These are phyloP conservation scores for Sturnira hondurensis DNA, from an alignment of 2,113 vertebrate species.

Conservation along the genomic window DNA sequence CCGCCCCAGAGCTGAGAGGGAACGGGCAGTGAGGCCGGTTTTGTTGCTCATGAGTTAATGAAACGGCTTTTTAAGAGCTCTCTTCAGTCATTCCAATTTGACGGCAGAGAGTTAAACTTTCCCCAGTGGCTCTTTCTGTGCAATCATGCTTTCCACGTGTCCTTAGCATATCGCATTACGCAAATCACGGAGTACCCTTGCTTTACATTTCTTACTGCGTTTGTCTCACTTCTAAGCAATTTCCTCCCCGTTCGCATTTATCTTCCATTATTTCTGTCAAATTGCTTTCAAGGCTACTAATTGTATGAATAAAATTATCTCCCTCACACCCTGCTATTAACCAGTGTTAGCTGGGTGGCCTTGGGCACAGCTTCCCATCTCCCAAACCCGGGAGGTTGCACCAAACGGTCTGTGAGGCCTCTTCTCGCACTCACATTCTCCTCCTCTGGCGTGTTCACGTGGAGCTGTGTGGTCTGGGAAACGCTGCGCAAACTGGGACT, in stretches of 20 bases:
- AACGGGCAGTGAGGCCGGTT: neutral
- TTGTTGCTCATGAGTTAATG: conserved; percentile 42
- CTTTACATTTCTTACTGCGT: conserved; percentile 43
- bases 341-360: neutral
- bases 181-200: conserved; percentile 41
- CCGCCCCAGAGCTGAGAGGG: neutral
- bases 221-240: conserved; percentile 64
- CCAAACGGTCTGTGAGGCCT: neutral
- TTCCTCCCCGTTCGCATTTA: conserved; percentile 37
- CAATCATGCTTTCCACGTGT: conserved; percentile 17
- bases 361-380: neutral
- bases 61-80: conserved; percentile 59
- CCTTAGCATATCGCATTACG: conserved; percentile 38
- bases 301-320: conserved; percentile 60
- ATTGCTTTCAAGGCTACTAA: conserved; percentile 65
- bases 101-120: conserved; percentile 52
- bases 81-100: conserved; percentile 48
- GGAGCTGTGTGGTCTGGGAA: neutral
- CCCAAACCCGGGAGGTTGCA: neutral
- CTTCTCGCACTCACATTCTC: neutral
- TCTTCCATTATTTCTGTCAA: conserved; percentile 69
- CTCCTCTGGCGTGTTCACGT: neutral
- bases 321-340: conserved; percentile 24
- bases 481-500: neutral
- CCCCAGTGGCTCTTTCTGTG: conserved; percentile 55